Evolutionary conservation across 2,797 vertebrate species (phyloP).

Genomic region (Acipenser oxyrinchus): DNA sequence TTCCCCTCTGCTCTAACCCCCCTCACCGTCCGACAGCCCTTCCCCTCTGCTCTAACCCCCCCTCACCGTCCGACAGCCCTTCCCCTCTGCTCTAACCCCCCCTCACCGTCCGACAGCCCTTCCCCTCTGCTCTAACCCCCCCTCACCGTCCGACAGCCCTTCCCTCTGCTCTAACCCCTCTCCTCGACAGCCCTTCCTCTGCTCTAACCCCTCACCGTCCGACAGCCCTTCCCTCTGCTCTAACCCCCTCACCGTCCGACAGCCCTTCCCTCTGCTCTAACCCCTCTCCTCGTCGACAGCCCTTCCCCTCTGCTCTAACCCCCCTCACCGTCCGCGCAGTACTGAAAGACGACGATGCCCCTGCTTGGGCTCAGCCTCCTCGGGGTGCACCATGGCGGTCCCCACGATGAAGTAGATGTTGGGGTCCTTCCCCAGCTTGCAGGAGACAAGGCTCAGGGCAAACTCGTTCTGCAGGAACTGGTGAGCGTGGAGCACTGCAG

Average conservation of each 20-base stretch:
- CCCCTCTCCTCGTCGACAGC: not conserved
- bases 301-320: too few relatives aligned
- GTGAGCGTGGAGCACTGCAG: constrained; percentile 87
- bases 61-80: too few relatives aligned
- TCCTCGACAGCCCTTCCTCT: not conserved
- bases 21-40: too few relatives aligned
- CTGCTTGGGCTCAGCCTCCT: constrained; percentile 96
- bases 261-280: not conserved
- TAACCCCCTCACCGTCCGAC: too few relatives aligned
- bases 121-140: not conserved
- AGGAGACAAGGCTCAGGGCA: constrained; percentile 94
- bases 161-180: not conserved
- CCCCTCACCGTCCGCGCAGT: constrained; percentile 80
- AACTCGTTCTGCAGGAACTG: constrained; percentile 95
- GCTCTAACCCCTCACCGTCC: too few relatives aligned
- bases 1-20: not conserved
- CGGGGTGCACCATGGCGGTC: constrained; percentile 96
- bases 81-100: too few relatives aligned
- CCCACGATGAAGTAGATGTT: constrained; percentile 94
- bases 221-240: too few relatives aligned
- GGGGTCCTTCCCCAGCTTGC: constrained; percentile 86
- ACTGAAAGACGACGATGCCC: constrained; percentile 95
- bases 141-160: not conserved
- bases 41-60: too few relatives aligned
- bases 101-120: not conserved